Percentiles rank a stretch among this genome's conserved stretches.
Conservation (phyloP, 1,140 invertebrate genomes). For the Drosophila gunungcola region DNA sequence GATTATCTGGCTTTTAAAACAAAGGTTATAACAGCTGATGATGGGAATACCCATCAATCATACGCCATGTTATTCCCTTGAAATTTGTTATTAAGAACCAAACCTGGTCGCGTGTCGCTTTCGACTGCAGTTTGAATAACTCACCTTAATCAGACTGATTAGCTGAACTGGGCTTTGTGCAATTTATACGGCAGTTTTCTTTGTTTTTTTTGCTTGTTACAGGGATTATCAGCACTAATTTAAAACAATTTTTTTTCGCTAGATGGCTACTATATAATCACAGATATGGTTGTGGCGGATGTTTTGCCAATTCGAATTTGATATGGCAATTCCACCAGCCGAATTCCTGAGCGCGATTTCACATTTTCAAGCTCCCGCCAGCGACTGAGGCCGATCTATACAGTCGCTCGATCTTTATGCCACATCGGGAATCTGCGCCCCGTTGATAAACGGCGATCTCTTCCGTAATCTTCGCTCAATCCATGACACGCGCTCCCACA, state of each 20-base stretch:
- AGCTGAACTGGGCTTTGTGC: conserved; percentile 18
- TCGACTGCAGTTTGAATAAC: conserved; percentile 35
- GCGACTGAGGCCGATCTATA: conserved; percentile 53
- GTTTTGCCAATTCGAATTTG: conserved; percentile 35
- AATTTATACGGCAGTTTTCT: conserved; percentile 29
- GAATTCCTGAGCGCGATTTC: conserved; percentile 51
- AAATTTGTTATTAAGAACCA: conserved; percentile 14
- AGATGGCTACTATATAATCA: conserved; percentile 56
- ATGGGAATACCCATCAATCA: conserved; percentile 37
- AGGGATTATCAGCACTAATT: conserved; percentile 38
- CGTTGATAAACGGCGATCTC: conserved; percentile 49
- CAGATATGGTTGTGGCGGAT: conserved; percentile 55
- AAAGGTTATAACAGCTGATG: conserved; percentile 2
- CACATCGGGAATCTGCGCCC: conserved; percentile 26
- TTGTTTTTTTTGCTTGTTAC: conserved; percentile 22
- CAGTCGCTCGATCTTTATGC: conserved; percentile 26
- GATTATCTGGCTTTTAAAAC: no score
- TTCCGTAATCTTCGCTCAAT: conserved; percentile 40
- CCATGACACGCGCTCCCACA: conserved; percentile 44
- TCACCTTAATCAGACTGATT: conserved; percentile 62
- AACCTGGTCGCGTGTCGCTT: conserved; percentile 58
- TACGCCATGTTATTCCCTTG: conserved; percentile 39
- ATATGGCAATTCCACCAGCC: conserved; percentile 24
- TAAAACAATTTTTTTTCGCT: conserved; percentile 14
- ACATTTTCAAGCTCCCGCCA: conserved; percentile 70